Conservation (phyloP, 2,888 invertebrate genomes). For the Lasioglossum malachurum region DNA sequence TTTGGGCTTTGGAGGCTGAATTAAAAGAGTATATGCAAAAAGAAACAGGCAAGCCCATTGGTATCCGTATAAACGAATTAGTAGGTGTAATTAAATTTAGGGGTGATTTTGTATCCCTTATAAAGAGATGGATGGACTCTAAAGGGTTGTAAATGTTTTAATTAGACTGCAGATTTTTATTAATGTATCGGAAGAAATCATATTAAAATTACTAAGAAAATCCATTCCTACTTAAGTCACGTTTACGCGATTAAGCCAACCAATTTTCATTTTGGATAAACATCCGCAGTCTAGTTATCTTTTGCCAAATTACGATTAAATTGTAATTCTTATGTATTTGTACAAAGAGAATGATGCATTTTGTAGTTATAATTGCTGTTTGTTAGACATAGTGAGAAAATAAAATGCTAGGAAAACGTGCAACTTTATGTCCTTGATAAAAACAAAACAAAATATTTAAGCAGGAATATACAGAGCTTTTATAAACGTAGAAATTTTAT, state of each 20-base stretch:
- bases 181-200: background rate
- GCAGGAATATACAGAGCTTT: constrained; percentile 11
- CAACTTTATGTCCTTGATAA: background rate
- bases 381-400: constrained; percentile 18
- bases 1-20: constrained; percentile 92
- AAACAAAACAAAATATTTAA: constrained; percentile 11
- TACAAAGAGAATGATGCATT: constrained; percentile 41
- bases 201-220: background rate
- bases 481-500: constrained; percentile 41
- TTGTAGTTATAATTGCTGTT: constrained; percentile 16
- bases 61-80: constrained; percentile 92
- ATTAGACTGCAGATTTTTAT: constrained; percentile 1
- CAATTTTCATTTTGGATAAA: background rate
- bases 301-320: constrained; percentile 28
- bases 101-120: constrained; percentile 90
- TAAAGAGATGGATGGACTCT: constrained; percentile 89
- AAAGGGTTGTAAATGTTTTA: constrained; percentile 90
- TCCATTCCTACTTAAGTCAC: background rate
- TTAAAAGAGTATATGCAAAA: constrained; percentile 88
- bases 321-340: background rate
- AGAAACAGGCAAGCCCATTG: constrained; percentile 85
- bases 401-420: constrained; percentile 5
- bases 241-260: background rate
- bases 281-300: background rate
- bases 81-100: constrained; percentile 89